phyloP scores from a whole-genome alignment of 1,140 invertebrate genomes.

The Palaemon carinicauda region DNA sequence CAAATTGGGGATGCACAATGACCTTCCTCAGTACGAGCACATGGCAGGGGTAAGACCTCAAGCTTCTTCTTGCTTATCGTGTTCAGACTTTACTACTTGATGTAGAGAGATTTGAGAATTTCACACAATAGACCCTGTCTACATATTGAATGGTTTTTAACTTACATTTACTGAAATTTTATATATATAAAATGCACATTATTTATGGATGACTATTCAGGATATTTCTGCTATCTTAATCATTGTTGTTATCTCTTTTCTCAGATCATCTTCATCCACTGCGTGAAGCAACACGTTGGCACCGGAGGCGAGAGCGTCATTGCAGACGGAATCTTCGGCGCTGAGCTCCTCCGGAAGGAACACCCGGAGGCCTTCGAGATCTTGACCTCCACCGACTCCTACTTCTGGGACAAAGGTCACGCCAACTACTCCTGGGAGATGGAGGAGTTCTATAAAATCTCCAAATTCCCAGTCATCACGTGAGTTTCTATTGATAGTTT shows the following conservation, averaged over 20 bases:
- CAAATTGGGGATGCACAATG: slow-evolving; percentile 74
- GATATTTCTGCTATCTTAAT: too few relatives aligned
- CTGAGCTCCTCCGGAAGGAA: slow-evolving; percentile 69
- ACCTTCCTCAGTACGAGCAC: slow-evolving; percentile 77
- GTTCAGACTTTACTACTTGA: too few relatives aligned
- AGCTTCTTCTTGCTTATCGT: too few relatives aligned
- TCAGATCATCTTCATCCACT: slow-evolving; percentile 72
- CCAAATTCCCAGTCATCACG: slow-evolving; percentile 15
- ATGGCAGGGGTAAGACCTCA: slow-evolving; percentile 70
- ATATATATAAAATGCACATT: too few relatives aligned
- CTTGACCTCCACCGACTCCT: slow-evolving; percentile 69
- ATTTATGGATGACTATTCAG: too few relatives aligned
- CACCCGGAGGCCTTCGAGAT: slow-evolving; percentile 69
- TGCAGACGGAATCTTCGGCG: slow-evolving; percentile 71
- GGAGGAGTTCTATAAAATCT: slow-evolving; percentile 35
- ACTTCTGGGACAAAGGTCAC: slow-evolving; percentile 64
- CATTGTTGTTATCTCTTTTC: neutral
- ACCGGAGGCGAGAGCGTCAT: slow-evolving; percentile 73
- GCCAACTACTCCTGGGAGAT: slow-evolving; percentile 26
- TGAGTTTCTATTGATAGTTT: neutral
- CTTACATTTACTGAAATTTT: too few relatives aligned
- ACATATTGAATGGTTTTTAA: too few relatives aligned
- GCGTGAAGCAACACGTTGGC: slow-evolving; percentile 72
- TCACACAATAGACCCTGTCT: too few relatives aligned
- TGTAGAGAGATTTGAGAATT: too few relatives aligned